A percentile compares a stretch with the other conserved stretches of the same genome.
phyloP scores from a whole-genome alignment of 1,140 invertebrate species.

The Apis florea region DNA sequence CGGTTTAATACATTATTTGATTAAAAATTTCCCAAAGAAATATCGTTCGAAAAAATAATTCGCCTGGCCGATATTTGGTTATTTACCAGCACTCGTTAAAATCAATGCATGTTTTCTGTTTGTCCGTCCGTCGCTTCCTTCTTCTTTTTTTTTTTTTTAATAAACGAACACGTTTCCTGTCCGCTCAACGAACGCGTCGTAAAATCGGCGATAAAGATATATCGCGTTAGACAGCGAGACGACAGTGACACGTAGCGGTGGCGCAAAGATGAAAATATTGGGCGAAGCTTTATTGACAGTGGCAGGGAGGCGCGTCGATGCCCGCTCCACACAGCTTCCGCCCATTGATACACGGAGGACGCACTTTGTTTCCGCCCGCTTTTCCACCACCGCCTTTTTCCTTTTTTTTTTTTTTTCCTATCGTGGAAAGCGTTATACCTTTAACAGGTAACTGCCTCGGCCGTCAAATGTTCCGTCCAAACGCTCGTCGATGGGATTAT shows the following conservation, averaged over 20 bases:
- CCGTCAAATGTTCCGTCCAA: slow-evolving; percentile 9
- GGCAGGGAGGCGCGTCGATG: background rate
- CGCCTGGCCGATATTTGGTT: slow-evolving; percentile 29
- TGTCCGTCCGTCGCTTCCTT: background rate
- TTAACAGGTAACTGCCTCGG: slow-evolving; percentile 10
- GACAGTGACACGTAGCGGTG: slow-evolving; percentile 11
- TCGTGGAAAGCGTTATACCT: background rate
- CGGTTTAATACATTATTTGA: too few relatives aligned
- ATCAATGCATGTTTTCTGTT: slow-evolving; percentile 31
- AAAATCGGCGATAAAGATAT: slow-evolving; percentile 47
- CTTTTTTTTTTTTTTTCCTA: background rate
- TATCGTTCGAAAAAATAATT: too few relatives aligned
- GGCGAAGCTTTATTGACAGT: slow-evolving; percentile 20
- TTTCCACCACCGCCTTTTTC: background rate
- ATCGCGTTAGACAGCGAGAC: slow-evolving; percentile 18
- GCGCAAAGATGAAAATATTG: slow-evolving; percentile 48
- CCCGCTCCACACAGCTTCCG: background rate
- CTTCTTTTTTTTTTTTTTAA: slow-evolving; percentile 28
- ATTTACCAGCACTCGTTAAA: slow-evolving; percentile 43
- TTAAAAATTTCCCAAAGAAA: too few relatives aligned
- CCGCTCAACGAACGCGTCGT: slow-evolving; percentile 1
- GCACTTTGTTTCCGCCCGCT: slow-evolving; percentile 27
- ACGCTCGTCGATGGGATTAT: slow-evolving; percentile 20
- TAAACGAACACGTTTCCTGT: slow-evolving; percentile 37
- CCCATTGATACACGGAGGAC: slow-evolving; percentile 43